Percentiles rank a stretch among this genome's conserved stretches.
phyloP scores from a whole-genome alignment of 2,797 vertebrate genomes.

The Epinephelus coioides region DNA sequence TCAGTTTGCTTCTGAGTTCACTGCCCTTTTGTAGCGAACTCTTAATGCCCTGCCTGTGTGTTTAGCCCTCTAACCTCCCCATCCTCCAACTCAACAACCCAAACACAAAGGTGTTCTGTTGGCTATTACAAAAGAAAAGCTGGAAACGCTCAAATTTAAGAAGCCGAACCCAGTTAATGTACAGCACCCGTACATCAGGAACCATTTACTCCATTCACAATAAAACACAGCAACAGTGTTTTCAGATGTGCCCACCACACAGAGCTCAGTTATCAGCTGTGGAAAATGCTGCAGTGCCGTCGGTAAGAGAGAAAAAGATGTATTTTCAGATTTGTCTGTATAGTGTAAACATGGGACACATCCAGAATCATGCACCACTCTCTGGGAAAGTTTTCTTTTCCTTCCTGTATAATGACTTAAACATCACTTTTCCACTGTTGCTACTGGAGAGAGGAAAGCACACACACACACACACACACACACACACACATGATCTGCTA shows the following conservation, averaged over 20 bases:
- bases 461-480: neutral
- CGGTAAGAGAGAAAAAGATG: neutral
- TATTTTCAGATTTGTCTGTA: slow-evolving; percentile 8
- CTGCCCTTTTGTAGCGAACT: neutral
- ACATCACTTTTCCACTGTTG: slow-evolving; percentile 12
- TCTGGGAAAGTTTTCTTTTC: slow-evolving; percentile 28
- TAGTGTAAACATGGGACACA: slow-evolving; percentile 4
- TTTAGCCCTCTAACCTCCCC: neutral
- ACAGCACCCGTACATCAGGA: neutral
- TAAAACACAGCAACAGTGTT: neutral
- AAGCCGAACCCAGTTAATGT: neutral
- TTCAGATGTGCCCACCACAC: neutral
- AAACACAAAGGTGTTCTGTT: neutral
- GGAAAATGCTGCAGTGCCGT: neutral
- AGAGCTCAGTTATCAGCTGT: neutral
- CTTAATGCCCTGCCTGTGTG: neutral
- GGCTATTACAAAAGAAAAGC: neutral
- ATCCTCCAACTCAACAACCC: neutral
- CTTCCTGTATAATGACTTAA: slow-evolving; percentile 38
- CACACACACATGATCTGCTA: slow-evolving; percentile 2
- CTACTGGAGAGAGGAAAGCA: neutral
- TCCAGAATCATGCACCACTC: neutral
- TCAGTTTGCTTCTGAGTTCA: neutral
- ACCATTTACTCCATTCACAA: neutral
- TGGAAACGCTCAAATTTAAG: neutral